A percentile compares a stretch with the other conserved stretches of the same genome.
phyloP scores from a whole-genome alignment of 2,113 vertebrate genomes.

The Henicopernis longicauda region DNA sequence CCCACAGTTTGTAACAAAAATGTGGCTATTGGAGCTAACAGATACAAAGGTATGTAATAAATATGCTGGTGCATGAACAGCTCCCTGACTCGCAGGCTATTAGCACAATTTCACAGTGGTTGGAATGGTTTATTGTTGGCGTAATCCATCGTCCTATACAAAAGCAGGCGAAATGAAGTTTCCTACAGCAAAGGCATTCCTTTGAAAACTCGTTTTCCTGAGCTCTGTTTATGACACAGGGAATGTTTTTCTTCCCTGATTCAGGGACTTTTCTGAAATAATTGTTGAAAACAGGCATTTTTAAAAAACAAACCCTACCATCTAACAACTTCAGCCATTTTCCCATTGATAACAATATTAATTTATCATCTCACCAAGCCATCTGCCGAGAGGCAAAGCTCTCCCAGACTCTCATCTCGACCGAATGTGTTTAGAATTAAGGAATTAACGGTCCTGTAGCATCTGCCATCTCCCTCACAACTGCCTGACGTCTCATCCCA shows the following conservation, averaged over 20 bases:
- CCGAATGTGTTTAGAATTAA: constrained; percentile 13
- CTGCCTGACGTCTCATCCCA: constrained; percentile 50
- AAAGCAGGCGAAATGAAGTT: constrained; percentile 54
- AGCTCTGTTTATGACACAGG: constrained; percentile 34
- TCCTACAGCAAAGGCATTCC: constrained; percentile 13
- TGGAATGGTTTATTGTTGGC: constrained; percentile 38
- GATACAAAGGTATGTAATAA: constrained; percentile 53
- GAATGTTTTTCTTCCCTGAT: constrained; percentile 19
- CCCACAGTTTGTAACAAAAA: constrained; percentile 14
- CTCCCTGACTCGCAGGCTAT: constrained; percentile 32
- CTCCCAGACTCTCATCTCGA: background rate
- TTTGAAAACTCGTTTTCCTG: constrained; percentile 1
- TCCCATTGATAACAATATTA: constrained; percentile 44
- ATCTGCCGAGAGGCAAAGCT: constrained; percentile 53
- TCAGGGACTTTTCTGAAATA: background rate
- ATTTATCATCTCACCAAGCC: constrained; percentile 54
- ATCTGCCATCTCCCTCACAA: background rate
- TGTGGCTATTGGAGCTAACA: background rate
- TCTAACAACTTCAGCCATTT: constrained; percentile 22
- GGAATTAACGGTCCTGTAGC: constrained; percentile 13
- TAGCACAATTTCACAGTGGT: constrained; percentile 54
- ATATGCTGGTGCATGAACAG: constrained; percentile 38
- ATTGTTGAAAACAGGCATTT: background rate
- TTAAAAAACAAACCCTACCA: background rate
- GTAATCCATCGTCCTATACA: constrained; percentile 40